phyloP scores from a whole-genome alignment of 2,888 invertebrate species.

The Melolontha melolontha region DNA sequence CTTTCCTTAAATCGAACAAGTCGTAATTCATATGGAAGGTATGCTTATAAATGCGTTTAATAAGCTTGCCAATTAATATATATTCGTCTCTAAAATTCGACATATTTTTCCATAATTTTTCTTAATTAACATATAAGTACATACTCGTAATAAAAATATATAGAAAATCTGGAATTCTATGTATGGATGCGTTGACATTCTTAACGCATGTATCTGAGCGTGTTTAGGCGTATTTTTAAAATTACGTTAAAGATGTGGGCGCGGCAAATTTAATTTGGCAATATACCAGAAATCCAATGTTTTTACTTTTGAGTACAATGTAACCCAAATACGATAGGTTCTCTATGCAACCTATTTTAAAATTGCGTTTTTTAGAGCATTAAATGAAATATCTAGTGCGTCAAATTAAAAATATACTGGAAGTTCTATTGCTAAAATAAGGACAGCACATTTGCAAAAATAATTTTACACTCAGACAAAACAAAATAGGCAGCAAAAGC shows the following conservation, averaged over 20 bases:
- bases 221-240: slow-evolving; percentile 44
- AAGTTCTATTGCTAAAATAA: no score
- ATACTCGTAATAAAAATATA: neutral
- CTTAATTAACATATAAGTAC: no score
- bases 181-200: slow-evolving; percentile 22
- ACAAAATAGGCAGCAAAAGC: no score
- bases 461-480: no score
- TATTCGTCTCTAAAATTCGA: no score
- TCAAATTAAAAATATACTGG: no score
- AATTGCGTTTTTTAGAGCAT: slow-evolving; percentile 1
- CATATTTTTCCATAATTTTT: no score
- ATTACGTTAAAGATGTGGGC: slow-evolving; percentile 40
- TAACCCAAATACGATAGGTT: slow-evolving; percentile 32
- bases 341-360: slow-evolving; percentile 2
- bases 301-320: slow-evolving; percentile 34
- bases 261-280: slow-evolving; percentile 44
- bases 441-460: no score
- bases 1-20: no score
- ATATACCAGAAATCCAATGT: slow-evolving; percentile 34
- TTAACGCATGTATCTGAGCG: slow-evolving; percentile 26
- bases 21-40: no score
- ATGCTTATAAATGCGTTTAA: no score
- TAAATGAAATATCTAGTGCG: neutral
- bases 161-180: slow-evolving; percentile 7
- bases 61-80: no score